Base-by-base conservation (phyloP, 2,113 vertebrate genomes). In the Pogona vitticeps region DNA sequence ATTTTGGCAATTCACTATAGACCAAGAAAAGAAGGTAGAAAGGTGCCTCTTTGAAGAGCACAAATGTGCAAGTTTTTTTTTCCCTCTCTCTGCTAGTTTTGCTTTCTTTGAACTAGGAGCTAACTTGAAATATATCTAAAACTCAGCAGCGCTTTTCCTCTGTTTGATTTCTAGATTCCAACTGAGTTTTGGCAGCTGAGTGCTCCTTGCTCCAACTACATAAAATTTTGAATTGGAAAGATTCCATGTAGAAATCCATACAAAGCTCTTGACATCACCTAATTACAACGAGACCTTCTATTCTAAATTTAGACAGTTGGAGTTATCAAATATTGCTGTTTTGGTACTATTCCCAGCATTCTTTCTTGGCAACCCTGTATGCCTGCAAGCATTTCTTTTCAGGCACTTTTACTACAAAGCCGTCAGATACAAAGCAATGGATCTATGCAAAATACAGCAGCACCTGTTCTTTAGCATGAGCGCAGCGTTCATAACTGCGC, bases 101-200 rank as follows among this genome's bases (percentile, higher is more conserved):
- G 21, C 56, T 81, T 81, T 81, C 78, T 82, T 82, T 76, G 58
- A 82, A 87, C 85, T 52, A 6, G 70, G 52, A 73, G 20, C 77
- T 67, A 38, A 6, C 40, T 31, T 76, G 78, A 79, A 79, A 79
- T 79, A 79, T 56, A 65, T 75, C 76, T 81, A 59, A 86, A 81
- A 81, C 59, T 75, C 38, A 65, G 23, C 71, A 18, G 71, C 33
- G 42, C 10, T 61, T 76, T 73, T 36, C 38, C 59, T 56, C 3
- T 67, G 9, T 75, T 87, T 87, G 78, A 82, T 76, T 81, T 63
- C 42, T 67, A 70, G 42, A 38, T 70, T 82, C 85, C 85, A 82
- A 40, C 85, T 82, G 79, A 56, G 79, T 56, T 80, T 86, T 87
- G 85, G 70, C 58, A 76, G 85, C 40, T 67, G 31, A 76, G n/a